Evolutionary conservation across 1,140 invertebrate species (phyloP).

Genomic region (Trichomalopsis sarcophagae): DNA sequence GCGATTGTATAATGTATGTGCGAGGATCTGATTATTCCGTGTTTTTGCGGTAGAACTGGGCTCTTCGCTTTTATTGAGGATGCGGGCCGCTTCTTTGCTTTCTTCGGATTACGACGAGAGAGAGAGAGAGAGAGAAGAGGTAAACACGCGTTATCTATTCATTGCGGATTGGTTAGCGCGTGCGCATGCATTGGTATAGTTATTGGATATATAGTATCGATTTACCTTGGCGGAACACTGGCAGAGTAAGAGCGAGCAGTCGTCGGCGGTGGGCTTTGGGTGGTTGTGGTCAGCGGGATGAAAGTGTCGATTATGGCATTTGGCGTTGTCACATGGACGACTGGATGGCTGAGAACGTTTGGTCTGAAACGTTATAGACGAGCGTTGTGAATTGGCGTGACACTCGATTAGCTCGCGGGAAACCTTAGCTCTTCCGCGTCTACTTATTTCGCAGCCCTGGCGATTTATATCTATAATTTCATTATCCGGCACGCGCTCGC

Average conservation of each 20-base stretch:
- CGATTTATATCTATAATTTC: neutral
- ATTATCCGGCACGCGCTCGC: neutral
- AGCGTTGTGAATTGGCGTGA: neutral
- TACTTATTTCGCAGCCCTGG: neutral
- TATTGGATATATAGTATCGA: neutral
- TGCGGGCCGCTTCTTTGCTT: neutral
- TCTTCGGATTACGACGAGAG: neutral
- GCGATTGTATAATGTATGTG: conserved; percentile 5
- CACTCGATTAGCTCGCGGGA: neutral
- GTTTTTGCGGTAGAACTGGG: neutral
- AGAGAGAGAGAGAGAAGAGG: no score
- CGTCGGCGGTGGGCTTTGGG: conserved; percentile 64
- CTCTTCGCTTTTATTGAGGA: neutral
- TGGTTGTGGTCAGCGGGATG: conserved; percentile 67
- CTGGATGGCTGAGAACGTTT: conserved; percentile 67
- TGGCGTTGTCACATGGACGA: conserved; percentile 69
- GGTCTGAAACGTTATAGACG: conserved; percentile 57
- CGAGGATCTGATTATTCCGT: neutral
- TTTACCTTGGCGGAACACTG: conserved; percentile 72
- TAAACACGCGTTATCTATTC: no score
- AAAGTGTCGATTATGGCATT: conserved; percentile 69
- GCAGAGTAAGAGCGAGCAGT: conserved; percentile 66
- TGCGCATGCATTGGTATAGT: no score
- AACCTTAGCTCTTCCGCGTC: neutral
- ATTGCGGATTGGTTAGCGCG: no score